phyloP scores from a whole-genome alignment of 2,797 vertebrate genomes.

The Acrocephalus scirpaceus region DNA sequence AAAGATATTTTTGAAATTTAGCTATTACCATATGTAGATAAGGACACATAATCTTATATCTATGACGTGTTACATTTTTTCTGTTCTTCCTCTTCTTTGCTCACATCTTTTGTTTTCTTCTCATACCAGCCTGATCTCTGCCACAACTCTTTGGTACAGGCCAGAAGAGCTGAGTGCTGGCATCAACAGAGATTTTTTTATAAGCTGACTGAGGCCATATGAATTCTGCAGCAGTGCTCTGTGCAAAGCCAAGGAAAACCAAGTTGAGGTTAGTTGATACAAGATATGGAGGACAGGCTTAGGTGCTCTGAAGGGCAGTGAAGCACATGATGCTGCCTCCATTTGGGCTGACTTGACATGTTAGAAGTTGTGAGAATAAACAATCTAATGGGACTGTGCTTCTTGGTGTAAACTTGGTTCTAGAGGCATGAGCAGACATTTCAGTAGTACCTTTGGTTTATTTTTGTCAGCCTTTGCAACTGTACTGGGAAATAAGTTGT shows the following conservation, averaged over 20 bases:
- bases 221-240: background rate
- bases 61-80: fast-evolving
- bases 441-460: background rate
- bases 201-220: background rate
- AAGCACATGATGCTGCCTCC: background rate
- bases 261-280: background rate
- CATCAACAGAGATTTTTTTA: background rate
- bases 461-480: background rate
- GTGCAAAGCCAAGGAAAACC: background rate
- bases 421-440: background rate
- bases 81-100: background rate
- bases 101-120: background rate
- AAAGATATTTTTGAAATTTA: background rate
- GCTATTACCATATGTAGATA: background rate
- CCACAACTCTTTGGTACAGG: background rate
- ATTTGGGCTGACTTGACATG: background rate
- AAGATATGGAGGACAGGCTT: background rate
- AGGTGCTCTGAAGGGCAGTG: background rate
- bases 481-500: background rate
- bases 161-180: background rate
- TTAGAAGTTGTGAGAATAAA: background rate
- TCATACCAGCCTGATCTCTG: background rate
- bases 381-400: background rate
- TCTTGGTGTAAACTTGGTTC: background rate
- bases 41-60: background rate